phyloP scores from a whole-genome alignment of 1,140 invertebrate genomes.

The Goniozus legneri region DNA sequence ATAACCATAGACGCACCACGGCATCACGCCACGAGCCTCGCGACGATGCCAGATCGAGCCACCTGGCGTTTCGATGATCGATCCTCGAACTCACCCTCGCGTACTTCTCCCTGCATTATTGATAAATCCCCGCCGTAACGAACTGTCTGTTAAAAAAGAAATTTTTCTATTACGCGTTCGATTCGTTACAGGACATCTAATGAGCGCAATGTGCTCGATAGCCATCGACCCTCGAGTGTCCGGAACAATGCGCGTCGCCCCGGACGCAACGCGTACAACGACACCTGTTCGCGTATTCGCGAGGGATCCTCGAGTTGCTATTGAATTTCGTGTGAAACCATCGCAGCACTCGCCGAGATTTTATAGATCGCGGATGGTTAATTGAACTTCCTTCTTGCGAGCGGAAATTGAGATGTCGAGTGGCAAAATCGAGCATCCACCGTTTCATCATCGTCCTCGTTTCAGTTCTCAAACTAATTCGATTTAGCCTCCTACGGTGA shows the following conservation, averaged over 20 bases:
- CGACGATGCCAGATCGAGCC: too few relatives aligned
- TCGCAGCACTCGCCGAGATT: neutral
- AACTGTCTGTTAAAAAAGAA: too few relatives aligned
- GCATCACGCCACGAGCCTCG: too few relatives aligned
- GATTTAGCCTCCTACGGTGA: neutral
- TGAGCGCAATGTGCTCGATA: too few relatives aligned
- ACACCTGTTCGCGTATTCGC: neutral
- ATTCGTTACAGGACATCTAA: too few relatives aligned
- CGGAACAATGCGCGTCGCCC: too few relatives aligned
- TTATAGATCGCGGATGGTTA: conserved; percentile 4
- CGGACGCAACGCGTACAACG: neutral
- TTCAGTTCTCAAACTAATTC: conserved; percentile 1
- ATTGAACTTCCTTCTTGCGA: conserved; percentile 8
- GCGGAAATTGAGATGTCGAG: conserved; percentile 18
- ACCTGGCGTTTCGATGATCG: neutral
- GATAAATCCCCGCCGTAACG: too few relatives aligned
- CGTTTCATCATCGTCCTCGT: conserved; percentile 19
- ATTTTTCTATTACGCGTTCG: too few relatives aligned
- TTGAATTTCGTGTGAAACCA: neutral
- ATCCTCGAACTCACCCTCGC: neutral
- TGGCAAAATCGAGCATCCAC: conserved; percentile 11
- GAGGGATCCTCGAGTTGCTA: neutral
- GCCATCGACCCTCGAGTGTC: too few relatives aligned
- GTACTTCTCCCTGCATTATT: too few relatives aligned
- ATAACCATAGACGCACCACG: too few relatives aligned